Evolutionary conservation across 2,888 invertebrate species (phyloP).

Genomic region (Perdita meconis): DNA sequence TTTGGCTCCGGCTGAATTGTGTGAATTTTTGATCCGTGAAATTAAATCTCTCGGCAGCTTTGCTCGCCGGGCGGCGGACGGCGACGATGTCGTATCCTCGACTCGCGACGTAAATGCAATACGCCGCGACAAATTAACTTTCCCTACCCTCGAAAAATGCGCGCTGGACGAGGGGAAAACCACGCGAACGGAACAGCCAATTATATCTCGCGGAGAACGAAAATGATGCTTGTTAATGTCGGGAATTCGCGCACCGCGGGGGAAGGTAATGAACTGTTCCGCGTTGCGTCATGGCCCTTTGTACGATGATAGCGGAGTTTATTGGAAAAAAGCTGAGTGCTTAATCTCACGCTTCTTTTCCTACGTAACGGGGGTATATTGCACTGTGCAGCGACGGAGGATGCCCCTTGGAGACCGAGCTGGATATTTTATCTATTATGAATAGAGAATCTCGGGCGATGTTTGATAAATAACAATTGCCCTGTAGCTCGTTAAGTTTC

Average conservation of each 20-base stretch:
- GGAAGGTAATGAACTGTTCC: not conserved
- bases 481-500: too few species aligned
- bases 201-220: conserved; percentile 3
- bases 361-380: not conserved
- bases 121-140: conserved; percentile 37
- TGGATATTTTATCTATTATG: too few species aligned
- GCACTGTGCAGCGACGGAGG: not conserved
- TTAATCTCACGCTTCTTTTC: not conserved
- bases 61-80: too few species aligned
- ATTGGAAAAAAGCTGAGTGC: conserved; percentile 1
- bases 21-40: conserved; percentile 57
- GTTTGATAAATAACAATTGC: too few species aligned
- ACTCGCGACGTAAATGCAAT: conserved; percentile 9
- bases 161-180: not conserved
- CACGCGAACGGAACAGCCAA: conserved; percentile 12
- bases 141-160: conserved; percentile 2
- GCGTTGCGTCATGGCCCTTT: not conserved
- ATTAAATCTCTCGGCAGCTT: conserved; percentile 45
- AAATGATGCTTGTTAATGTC: conserved; percentile 13
- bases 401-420: not conserved
- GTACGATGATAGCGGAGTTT: not conserved
- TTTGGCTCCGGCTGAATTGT: conserved; percentile 30
- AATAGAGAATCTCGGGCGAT: too few species aligned
- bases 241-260: not conserved
- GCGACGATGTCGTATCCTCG: not conserved